A percentile compares a stretch with the other conserved stretches of the same genome.
phyloP scores from a whole-genome alignment of 2,888 invertebrate genomes.

The Melolontha melolontha region DNA sequence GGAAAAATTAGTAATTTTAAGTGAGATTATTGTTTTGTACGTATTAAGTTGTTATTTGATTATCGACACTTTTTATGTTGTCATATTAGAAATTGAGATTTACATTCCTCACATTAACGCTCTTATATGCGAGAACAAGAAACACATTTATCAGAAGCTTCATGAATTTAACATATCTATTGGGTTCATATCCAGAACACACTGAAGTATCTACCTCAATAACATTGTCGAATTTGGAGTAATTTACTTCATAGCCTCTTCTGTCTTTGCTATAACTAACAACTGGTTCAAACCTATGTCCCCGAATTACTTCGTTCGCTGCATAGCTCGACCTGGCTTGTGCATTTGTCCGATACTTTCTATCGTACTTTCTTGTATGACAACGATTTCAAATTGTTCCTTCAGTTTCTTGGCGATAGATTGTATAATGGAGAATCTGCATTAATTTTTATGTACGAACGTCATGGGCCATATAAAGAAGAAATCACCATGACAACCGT shows the following conservation, averaged over 20 bases:
- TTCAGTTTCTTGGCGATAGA: slow-evolving; percentile 88
- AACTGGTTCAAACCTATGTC: slow-evolving; percentile 85
- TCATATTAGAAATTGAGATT: too few relatives aligned
- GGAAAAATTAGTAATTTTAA: too few relatives aligned
- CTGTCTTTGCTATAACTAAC: slow-evolving; percentile 79
- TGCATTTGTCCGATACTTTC: slow-evolving; percentile 88
- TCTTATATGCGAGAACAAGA: background rate
- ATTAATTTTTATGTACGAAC: slow-evolving; percentile 91
- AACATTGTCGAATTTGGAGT: slow-evolving; percentile 87
- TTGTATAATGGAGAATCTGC: slow-evolving; percentile 87
- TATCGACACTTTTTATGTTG: too few relatives aligned
- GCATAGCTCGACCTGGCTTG: slow-evolving; percentile 87
- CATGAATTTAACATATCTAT: slow-evolving; percentile 41
- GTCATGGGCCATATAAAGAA: slow-evolving; percentile 98
- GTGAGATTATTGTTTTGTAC: too few relatives aligned
- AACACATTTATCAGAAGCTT: background rate
- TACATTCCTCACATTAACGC: too few relatives aligned
- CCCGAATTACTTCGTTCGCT: slow-evolving; percentile 86
- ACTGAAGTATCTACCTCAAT: slow-evolving; percentile 87
- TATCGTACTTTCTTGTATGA: slow-evolving; percentile 88
- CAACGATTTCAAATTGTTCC: slow-evolving; percentile 88
- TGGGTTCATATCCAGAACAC: slow-evolving; percentile 78
- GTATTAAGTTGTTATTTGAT: too few relatives aligned
- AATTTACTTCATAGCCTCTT: slow-evolving; percentile 86
- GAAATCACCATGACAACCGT: slow-evolving; percentile 86